phyloP scores from a whole-genome alignment of 2,797 vertebrate genomes.

The Hipposideros larvatus region DNA sequence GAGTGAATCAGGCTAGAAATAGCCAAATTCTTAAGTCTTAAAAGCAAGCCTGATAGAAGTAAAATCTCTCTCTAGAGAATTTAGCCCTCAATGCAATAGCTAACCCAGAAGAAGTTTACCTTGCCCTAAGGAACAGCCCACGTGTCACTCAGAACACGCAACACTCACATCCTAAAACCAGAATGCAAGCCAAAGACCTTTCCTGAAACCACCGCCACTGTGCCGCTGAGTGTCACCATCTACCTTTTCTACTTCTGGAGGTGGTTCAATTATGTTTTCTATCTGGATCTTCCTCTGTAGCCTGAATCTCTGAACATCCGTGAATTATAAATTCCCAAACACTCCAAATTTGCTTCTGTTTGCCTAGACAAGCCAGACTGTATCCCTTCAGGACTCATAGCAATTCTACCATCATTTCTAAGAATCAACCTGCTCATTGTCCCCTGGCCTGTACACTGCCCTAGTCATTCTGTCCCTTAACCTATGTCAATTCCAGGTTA shows the following conservation, averaged over 20 bases:
- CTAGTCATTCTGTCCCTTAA: neutral
- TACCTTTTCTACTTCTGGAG: neutral
- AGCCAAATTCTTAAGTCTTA: neutral
- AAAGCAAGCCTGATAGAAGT: neutral
- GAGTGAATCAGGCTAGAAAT: neutral
- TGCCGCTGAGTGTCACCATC: neutral
- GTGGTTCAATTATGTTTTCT: slow-evolving; percentile 8
- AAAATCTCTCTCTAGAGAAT: slow-evolving; percentile 25
- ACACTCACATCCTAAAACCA: neutral
- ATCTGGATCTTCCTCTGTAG: neutral
- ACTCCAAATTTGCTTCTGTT: slow-evolving; percentile 10
- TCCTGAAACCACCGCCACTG: neutral
- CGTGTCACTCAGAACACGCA: slow-evolving; percentile 1
- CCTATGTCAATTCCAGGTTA: neutral
- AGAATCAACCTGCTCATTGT: neutral
- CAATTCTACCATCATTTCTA: neutral
- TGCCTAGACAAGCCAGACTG: neutral
- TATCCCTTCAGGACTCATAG: neutral
- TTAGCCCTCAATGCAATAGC: neutral
- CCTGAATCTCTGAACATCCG: neutral
- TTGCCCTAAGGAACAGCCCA: neutral
- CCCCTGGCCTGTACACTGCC: neutral
- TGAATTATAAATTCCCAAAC: neutral
- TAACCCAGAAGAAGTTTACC: neutral
- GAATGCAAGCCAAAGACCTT: neutral